Percentiles rank a stretch among this genome's conserved stretches.
Conservation (phyloP, 2,888 invertebrate genomes). For the Allolobophora icterica region DNA sequence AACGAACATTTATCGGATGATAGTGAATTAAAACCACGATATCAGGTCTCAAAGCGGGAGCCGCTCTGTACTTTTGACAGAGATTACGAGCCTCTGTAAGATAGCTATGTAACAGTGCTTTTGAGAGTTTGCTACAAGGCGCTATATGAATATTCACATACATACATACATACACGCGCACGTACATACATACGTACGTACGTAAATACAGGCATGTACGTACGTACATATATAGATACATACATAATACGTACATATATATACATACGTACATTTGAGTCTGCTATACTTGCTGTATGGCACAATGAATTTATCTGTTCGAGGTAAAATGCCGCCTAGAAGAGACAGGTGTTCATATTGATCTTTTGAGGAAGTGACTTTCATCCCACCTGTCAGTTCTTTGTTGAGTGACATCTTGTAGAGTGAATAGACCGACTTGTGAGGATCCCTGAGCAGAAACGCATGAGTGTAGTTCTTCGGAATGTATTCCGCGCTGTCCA, state of each 20-base stretch:
- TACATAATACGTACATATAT: no score
- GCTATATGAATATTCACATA: not conserved
- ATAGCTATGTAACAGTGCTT: not conserved
- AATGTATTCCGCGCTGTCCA: slow-evolving; percentile 46
- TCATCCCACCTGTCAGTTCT: slow-evolving; percentile 50
- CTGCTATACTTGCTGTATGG: no score
- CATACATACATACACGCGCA: no score
- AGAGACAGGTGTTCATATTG: not conserved
- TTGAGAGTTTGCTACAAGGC: not conserved
- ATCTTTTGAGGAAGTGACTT: not conserved
- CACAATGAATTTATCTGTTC: no score
- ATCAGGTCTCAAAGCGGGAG: not conserved
- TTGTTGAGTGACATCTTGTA: slow-evolving; percentile 54
- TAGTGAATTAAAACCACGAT: not conserved
- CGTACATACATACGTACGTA: no score
- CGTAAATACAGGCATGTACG: no score
- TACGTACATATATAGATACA: no score
- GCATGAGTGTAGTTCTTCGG: slow-evolving; percentile 51
- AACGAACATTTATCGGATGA: not conserved
- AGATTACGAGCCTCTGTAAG: not conserved
- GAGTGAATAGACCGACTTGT: slow-evolving; percentile 52
- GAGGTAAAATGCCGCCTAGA: not conserved
- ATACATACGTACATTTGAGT: not conserved
- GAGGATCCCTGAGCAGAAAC: slow-evolving; percentile 52
- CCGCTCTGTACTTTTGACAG: not conserved